Conservation (phyloP, 2,888 invertebrate genomes). For the Sarcophaga caerulescens region DNA sequence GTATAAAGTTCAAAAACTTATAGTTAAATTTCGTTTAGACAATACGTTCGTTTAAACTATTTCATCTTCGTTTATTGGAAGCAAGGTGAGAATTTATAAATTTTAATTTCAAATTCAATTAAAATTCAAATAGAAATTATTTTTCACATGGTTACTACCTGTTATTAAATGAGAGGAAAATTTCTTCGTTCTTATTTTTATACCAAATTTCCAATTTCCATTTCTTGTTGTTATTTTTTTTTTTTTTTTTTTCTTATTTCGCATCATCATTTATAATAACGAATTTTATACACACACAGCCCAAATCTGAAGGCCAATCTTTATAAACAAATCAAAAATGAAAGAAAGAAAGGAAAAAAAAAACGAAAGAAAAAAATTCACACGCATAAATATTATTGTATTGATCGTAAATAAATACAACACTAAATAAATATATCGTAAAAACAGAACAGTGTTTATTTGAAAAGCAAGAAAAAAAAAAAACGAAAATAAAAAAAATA, state of each 20-base stretch:
- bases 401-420: conserved; percentile 50
- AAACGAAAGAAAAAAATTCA: conserved; percentile 27
- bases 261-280: conserved; percentile 19
- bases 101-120: neutral
- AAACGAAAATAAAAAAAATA: neutral
- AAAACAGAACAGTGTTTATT: conserved; percentile 33
- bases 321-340: conserved; percentile 43
- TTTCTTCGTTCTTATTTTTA: neutral
- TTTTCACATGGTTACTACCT: conserved; percentile 48
- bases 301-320: neutral
- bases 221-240: too few species aligned
- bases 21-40: neutral
- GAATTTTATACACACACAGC: neutral
- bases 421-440: conserved; percentile 45
- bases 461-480: conserved; percentile 3
- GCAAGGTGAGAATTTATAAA: neutral
- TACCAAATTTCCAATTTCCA: too few species aligned
- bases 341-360: conserved; percentile 40
- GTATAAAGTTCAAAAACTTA: conserved; percentile 7
- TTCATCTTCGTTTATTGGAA: neutral
- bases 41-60: neutral
- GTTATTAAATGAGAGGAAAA: conserved; percentile 28
- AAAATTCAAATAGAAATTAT: neutral
- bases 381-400: conserved; percentile 49
- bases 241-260: neutral